These are phyloP conservation scores for Prionailurus viverrinus DNA, from an alignment of 2,113 vertebrate species.

Conservation along the genomic window DNA sequence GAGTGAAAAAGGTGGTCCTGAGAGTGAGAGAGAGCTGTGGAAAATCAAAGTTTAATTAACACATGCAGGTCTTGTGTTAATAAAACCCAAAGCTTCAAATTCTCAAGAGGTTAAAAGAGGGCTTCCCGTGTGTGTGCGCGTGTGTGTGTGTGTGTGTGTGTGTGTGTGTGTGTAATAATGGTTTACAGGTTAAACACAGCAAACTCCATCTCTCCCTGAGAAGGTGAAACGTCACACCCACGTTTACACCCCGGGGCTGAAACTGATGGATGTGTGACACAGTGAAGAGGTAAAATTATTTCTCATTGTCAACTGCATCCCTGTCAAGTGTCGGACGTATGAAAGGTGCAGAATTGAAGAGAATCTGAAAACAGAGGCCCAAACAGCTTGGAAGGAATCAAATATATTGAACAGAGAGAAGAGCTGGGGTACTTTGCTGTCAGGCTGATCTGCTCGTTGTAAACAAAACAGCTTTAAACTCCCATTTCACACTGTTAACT, in stretches of 20 bases:
- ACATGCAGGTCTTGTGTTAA: background rate
- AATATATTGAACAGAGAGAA: background rate
- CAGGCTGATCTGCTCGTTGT: background rate
- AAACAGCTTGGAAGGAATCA: background rate
- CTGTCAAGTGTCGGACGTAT: background rate
- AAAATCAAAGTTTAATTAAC: constrained; percentile 58
- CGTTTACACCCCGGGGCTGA: background rate
- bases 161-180: background rate
- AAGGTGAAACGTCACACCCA: background rate
- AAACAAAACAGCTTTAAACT: constrained; percentile 27
- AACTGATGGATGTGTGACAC: background rate
- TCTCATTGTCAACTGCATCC: background rate
- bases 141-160: background rate
- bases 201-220: background rate
- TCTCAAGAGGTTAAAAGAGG: background rate
- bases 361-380: background rate
- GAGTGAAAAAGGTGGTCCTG: background rate
- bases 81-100: background rate
- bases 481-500: background rate
- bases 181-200: background rate
- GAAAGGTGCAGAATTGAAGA: background rate
- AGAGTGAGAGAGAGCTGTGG: background rate
- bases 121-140: background rate
- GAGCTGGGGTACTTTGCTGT: background rate
- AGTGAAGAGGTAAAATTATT: background rate